Evolutionary conservation across 2,113 vertebrate species (phyloP).

Genomic region (Vimba vimba): DNA sequence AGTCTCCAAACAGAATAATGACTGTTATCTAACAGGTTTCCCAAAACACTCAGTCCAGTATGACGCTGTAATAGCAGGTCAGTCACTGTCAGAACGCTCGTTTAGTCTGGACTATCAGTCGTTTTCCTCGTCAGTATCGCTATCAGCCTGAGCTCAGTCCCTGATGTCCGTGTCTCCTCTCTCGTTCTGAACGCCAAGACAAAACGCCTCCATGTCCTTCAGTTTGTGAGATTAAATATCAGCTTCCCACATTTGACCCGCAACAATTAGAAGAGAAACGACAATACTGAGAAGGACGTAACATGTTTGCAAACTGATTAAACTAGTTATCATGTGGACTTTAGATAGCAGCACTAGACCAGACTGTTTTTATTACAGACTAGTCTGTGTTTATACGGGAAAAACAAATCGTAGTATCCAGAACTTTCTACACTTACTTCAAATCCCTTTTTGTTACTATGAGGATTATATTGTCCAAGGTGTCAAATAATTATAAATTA

Average conservation of each 20-base stretch:
- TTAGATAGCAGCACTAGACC: constrained; percentile 2
- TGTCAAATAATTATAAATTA: not conserved
- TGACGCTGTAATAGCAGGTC: not conserved
- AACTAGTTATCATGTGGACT: constrained; percentile 10
- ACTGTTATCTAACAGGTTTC: not conserved
- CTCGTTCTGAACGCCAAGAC: constrained; percentile 69
- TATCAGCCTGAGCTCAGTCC: constrained; percentile 61
- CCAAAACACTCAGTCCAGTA: not conserved
- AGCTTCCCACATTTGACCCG: constrained; percentile 7
- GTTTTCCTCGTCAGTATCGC: constrained; percentile 64
- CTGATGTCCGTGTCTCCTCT: constrained; percentile 63
- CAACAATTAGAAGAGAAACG: not conserved
- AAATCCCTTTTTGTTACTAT: not conserved
- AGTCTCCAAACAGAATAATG: not conserved
- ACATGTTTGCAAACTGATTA: constrained; percentile 3
- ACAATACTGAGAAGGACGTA: not conserved
- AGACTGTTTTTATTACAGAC: constrained; percentile 12
- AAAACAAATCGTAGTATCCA: not conserved
- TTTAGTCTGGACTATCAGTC: constrained; percentile 69
- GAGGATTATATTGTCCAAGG: not conserved
- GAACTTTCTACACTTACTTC: not conserved
- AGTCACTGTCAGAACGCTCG: not conserved
- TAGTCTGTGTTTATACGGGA: not conserved
- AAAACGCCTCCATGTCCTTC: constrained; percentile 66
- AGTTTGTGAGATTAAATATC: constrained; percentile 41